Evolutionary conservation across 2,113 vertebrate species (phyloP).

Genomic region (Bufo gargarizans): DNA sequence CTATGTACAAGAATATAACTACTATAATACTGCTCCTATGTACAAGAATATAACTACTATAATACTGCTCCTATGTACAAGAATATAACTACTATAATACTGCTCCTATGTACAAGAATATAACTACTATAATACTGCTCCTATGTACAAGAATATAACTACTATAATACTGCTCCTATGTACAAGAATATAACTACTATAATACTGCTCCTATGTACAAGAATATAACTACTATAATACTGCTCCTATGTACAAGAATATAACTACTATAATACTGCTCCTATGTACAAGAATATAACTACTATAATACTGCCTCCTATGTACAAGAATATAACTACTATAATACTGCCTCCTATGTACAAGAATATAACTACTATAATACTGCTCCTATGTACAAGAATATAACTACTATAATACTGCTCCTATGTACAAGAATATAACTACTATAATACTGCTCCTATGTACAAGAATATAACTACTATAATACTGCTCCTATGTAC

Average conservation of each 20-base stretch:
- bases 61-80: not conserved
- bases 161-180: not conserved
- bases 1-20: conserved; percentile 3
- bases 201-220: not conserved
- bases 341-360: not conserved
- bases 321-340: not conserved
- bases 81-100: conserved; percentile 2
- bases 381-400: not conserved
- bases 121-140: not conserved
- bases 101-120: too few relatives aligned
- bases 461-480: not conserved
- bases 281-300: too few relatives aligned
- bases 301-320: not conserved
- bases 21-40: conserved; percentile 1
- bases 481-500: not conserved
- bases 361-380: not conserved
- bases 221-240: conserved; percentile 8
- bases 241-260: not conserved
- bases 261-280: not conserved
- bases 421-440: not conserved
- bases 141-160: not conserved
- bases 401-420: conserved; percentile 10
- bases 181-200: not conserved
- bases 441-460: not conserved
- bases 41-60: conserved; percentile 14